These are phyloP conservation scores for Cylas formicarius DNA, from an alignment of 1,140 invertebrate species.

Conservation along the genomic window DNA sequence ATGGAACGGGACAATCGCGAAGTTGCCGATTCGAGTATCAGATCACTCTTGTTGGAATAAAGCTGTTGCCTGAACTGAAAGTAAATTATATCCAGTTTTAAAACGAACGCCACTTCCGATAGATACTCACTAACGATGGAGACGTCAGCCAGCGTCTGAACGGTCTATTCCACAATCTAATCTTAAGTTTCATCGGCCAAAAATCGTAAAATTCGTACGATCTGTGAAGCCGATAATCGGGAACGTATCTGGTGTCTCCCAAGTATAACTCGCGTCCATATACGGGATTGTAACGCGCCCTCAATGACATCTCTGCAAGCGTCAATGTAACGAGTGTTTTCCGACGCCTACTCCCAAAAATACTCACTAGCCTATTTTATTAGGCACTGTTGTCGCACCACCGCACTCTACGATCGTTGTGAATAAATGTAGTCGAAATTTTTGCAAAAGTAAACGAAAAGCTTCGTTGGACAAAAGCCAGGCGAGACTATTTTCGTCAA, in stretches of 20 bases:
- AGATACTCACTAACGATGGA: conserved; percentile 3
- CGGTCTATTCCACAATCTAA: conserved; percentile 21
- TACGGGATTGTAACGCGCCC: conserved; percentile 20
- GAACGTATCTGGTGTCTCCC: conserved; percentile 18
- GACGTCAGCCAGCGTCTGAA: conserved; percentile 23
- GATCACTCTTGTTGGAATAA: conserved; percentile 18
- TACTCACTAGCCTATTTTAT: too few relatives aligned
- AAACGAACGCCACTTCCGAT: neutral
- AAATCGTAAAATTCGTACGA: conserved; percentile 25
- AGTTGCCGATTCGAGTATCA: conserved; percentile 5
- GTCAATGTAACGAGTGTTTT: too few relatives aligned
- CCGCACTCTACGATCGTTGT: too few relatives aligned
- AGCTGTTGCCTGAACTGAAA: conserved; percentile 18
- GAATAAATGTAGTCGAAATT: too few relatives aligned
- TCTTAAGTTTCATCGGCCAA: conserved; percentile 20
- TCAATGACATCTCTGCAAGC: conserved; percentile 15
- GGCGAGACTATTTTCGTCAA: too few relatives aligned
- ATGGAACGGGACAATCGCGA: conserved; percentile 9
- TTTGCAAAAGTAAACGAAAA: too few relatives aligned
- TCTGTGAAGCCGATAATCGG: conserved; percentile 24
- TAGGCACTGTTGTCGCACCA: too few relatives aligned
- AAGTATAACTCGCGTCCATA: conserved; percentile 24
- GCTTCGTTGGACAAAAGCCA: too few relatives aligned
- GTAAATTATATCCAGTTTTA: neutral
- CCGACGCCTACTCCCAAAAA: too few relatives aligned